Percentiles rank a stretch among this genome's conserved stretches.
phyloP scores from a whole-genome alignment of 2,797 vertebrate genomes.

The Scomberomorus guttatus region DNA sequence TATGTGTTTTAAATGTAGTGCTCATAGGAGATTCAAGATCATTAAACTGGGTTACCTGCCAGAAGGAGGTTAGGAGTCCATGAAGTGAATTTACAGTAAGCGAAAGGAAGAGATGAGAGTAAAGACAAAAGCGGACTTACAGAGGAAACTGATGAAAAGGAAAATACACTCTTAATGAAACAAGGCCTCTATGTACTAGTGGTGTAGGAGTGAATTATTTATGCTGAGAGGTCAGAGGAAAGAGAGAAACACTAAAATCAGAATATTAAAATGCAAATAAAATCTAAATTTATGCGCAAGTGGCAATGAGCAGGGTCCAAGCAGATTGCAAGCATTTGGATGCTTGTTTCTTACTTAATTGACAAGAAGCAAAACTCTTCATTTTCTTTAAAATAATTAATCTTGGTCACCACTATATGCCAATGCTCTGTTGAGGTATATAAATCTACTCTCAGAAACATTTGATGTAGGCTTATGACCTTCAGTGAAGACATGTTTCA shows the following conservation, averaged over 20 bases:
- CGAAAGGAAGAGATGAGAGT: neutral
- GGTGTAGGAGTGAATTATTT: neutral
- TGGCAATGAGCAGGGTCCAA: too few relatives aligned
- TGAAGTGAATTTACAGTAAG: conserved; percentile 7
- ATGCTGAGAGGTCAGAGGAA: neutral
- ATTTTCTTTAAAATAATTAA: too few relatives aligned
- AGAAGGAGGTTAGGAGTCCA: conserved; percentile 31
- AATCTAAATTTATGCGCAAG: too few relatives aligned
- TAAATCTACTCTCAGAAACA: too few relatives aligned
- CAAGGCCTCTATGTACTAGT: neutral
- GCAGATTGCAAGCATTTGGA: too few relatives aligned
- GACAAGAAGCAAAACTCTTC: too few relatives aligned
- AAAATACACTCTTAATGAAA: neutral
- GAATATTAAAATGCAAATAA: too few relatives aligned
- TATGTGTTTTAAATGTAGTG: conserved; percentile 13
- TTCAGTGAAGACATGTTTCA: too few relatives aligned
- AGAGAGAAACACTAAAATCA: neutral
- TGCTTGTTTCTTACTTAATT: too few relatives aligned
- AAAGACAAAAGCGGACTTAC: neutral
- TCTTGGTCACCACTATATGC: too few relatives aligned
- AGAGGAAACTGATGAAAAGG: neutral
- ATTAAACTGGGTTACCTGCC: conserved; percentile 36
- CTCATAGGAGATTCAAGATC: conserved; percentile 10
- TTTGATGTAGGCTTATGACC: too few relatives aligned
- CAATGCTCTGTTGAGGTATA: too few relatives aligned